Evolutionary conservation across 1,140 invertebrate species (phyloP), one percentile per base, ranked within the genome.

Genomic region (Lucilia cuprina): DNA sequence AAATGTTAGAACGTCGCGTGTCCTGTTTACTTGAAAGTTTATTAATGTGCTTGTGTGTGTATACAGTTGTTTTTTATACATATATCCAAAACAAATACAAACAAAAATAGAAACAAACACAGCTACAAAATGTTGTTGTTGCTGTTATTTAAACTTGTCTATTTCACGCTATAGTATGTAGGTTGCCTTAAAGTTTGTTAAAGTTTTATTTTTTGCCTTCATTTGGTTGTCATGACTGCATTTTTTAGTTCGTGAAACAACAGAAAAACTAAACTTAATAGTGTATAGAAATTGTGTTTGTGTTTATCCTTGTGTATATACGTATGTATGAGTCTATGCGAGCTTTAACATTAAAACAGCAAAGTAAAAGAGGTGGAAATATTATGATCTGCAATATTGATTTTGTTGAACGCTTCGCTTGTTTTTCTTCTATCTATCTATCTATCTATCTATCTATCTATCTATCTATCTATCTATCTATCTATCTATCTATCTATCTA

Each of bases 181-280:
- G 77, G 77, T 80, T 80, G 77, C 77, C 41, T 80, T 80, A 49
- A 80, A 49, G 5, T 80, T 80, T 17, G 77, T 50, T 80, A 41
- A 10, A n/a, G 34, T 41, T 82, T 74, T 60, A 30, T 35, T 14
- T 65, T 35, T 34, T 84, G n/a, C n/a, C n/a, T 30, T 30, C 25
- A 25, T 49, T 49, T 34, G 74, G 84, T 84, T 83, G 84, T 84
- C 84, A 84, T 84, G 74, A 49, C 82, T 60, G 74, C 77, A 49
- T 49, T 49, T 50, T 70, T 70, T 70, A 55, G n/a, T 60, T 17
- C 14, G 2, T 7, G 13, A 0, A 70, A 70, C 65, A 70, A 19
- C n/a, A 70, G n/a, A 70, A 70, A 21, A 55, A 41, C 41, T 41
- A 41, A 41, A 41, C 41, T 41, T 8, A 41, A 41, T 41, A 41